Evolutionary conservation across 2,888 invertebrate species (phyloP).

Genomic region (Molanna angustata): DNA sequence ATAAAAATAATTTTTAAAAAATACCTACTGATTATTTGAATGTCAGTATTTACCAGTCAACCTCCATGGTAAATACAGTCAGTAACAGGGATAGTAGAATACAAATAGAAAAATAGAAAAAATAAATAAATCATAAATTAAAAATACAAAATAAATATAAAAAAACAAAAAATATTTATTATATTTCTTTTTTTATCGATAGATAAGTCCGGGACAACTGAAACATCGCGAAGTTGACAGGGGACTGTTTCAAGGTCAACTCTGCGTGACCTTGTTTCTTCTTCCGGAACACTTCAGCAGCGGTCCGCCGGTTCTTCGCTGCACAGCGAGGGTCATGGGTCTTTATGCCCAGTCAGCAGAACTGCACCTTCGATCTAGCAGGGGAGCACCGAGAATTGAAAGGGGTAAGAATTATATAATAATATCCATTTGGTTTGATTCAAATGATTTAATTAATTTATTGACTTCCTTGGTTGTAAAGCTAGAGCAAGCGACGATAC

Average conservation of each 20-base stretch:
- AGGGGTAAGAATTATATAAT: slow-evolving; percentile 54
- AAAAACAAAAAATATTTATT: too few relatives aligned
- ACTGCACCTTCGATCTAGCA: slow-evolving; percentile 59
- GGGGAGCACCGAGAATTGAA: slow-evolving; percentile 68
- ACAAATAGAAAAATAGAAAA: too few relatives aligned
- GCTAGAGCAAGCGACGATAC: too few relatives aligned
- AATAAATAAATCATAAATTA: too few relatives aligned
- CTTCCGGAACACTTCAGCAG: slow-evolving; percentile 62
- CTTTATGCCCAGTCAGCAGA: slow-evolving; percentile 60
- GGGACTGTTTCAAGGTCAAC: slow-evolving; percentile 58
- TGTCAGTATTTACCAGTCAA: too few relatives aligned
- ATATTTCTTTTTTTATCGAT: slow-evolving; percentile 26
- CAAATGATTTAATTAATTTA: too few relatives aligned
- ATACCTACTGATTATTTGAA: too few relatives aligned
- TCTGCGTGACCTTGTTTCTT: slow-evolving; percentile 58
- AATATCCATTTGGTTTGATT: not conserved
- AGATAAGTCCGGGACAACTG: slow-evolving; percentile 50
- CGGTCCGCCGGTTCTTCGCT: slow-evolving; percentile 63
- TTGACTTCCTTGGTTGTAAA: too few relatives aligned
- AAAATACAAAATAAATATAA: too few relatives aligned
- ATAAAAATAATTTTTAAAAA: too few relatives aligned
- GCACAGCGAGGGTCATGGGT: slow-evolving; percentile 62
- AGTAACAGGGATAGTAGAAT: too few relatives aligned
- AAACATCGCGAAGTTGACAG: slow-evolving; percentile 47
- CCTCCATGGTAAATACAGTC: too few relatives aligned